These are phyloP conservation scores for Zele albiditarsus DNA, from an alignment of 2,888 invertebrate genomes.

Conservation along the genomic window DNA sequence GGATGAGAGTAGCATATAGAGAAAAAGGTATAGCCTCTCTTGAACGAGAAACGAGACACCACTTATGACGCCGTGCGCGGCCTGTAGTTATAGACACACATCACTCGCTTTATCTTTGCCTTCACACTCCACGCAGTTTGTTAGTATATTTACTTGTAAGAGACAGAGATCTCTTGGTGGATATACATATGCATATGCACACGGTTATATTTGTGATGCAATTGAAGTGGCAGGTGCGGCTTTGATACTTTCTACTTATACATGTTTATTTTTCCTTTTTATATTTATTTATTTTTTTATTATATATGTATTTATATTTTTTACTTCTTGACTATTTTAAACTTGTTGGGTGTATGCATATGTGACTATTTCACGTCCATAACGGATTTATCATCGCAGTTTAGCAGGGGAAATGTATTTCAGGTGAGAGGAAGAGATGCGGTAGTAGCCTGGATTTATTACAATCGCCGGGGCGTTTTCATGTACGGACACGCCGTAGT, in stretches of 20 bases:
- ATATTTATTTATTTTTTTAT: not conserved
- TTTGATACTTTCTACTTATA: conserved; percentile 4
- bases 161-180: not conserved
- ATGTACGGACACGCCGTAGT: conserved; percentile 39
- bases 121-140: conserved; percentile 19
- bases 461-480: conserved; percentile 42
- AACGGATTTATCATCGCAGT: conserved; percentile 32
- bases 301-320: not conserved
- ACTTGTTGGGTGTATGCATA: not conserved
- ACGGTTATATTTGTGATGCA: conserved; percentile 20
- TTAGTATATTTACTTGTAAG: not conserved
- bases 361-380: conserved; percentile 13
- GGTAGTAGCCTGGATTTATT: conserved; percentile 43
- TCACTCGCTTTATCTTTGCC: conserved; percentile 23
- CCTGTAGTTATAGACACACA: conserved; percentile 24
- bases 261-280: conserved; percentile 5
- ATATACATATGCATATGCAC: not conserved
- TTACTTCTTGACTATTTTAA: not conserved
- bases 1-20: not conserved
- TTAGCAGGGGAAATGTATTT: conserved; percentile 5
- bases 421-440: not conserved
- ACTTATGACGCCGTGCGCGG: conserved; percentile 1
- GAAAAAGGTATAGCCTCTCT: not conserved
- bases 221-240: conserved; percentile 31
- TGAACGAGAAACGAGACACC: conserved; percentile 29